A percentile compares a stretch with the other conserved stretches of the same genome.
phyloP scores from a whole-genome alignment of 1,140 invertebrate species.

The Steinernema khuongi region DNA sequence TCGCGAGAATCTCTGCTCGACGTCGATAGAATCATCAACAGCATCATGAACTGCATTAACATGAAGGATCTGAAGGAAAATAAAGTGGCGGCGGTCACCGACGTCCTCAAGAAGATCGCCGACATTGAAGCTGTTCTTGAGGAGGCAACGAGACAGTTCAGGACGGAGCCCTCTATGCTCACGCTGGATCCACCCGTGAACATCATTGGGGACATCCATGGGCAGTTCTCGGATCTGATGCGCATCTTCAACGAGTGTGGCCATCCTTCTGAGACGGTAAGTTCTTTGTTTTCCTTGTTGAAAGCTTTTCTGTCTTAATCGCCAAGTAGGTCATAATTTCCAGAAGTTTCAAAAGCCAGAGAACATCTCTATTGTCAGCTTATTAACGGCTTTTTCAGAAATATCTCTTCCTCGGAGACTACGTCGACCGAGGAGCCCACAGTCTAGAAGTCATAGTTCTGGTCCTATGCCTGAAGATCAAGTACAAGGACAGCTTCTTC shows the following conservation, averaged over 20 bases:
- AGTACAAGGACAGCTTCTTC: neutral
- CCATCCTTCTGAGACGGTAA: neutral
- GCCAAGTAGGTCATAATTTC: no score
- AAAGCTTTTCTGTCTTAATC: no score
- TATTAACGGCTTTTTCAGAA: conserved; percentile 64
- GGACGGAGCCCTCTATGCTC: neutral
- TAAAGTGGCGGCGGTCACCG: neutral
- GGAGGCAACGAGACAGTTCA: neutral
- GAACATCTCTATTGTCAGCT: neutral
- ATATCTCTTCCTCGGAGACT: conserved; percentile 91
- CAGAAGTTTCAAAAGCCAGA: neutral
- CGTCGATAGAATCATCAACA: neutral
- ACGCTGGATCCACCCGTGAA: conserved; percentile 3
- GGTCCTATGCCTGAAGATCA: conserved; percentile 63
- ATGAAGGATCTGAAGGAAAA: conserved; percentile 10
- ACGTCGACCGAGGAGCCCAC: conserved; percentile 75
- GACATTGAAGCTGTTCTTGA: neutral
- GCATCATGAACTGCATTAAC: neutral
- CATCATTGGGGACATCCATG: neutral
- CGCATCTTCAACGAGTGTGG: neutral
- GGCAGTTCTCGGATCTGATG: conserved; percentile 8
- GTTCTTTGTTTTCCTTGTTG: no score
- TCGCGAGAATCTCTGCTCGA: neutral
- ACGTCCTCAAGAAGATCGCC: neutral
- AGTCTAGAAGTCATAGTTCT: conserved; percentile 66